These are phyloP conservation scores for Pterobdella sp. DNA, from an alignment of 2,888 invertebrate species.

Conservation along the genomic window DNA sequence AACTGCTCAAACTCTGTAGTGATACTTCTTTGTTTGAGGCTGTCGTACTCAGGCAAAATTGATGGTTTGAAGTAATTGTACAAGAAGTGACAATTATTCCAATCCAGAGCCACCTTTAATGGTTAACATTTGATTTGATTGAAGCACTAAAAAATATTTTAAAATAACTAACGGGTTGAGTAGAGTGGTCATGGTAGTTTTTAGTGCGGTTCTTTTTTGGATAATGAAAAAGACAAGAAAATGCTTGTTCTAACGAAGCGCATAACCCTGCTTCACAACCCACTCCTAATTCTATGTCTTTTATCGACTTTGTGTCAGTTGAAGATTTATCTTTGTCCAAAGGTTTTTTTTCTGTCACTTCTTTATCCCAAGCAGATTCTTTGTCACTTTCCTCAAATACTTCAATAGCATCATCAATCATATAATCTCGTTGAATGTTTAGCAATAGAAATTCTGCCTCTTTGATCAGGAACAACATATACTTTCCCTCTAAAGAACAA, in stretches of 20 bases:
- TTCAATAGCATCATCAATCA: conserved; percentile 36
- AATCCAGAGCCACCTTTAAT: conserved; percentile 46
- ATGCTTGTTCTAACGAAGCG: conserved; percentile 73
- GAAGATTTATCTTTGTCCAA: neutral
- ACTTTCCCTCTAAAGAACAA: conserved; percentile 66
- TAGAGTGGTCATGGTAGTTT: conserved; percentile 64
- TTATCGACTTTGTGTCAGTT: neutral
- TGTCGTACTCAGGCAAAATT: conserved; percentile 70
- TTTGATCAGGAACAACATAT: conserved; percentile 70
- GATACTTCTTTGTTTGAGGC: conserved; percentile 65
- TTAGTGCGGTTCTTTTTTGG: conserved; percentile 53
- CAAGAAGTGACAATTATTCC: conserved; percentile 49
- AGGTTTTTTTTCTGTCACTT: neutral
- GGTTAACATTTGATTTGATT: conserved; percentile 58
- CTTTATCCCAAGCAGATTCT: neutral
- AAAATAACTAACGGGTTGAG: conserved; percentile 31
- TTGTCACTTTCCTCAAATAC: neutral
- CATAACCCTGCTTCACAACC: conserved; percentile 57
- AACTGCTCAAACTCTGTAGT: conserved; percentile 59
- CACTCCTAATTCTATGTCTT: neutral
- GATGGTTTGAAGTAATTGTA: conserved; percentile 73
- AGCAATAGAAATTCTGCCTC: conserved; percentile 54
- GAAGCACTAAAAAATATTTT: conserved; percentile 52
- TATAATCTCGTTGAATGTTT: conserved; percentile 30
- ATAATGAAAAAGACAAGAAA: conserved; percentile 68